Evolutionary conservation across 2,888 invertebrate genomes (phyloP), one percentile per base, ranked within the genome.

Genomic region (Thelaira solivaga): DNA sequence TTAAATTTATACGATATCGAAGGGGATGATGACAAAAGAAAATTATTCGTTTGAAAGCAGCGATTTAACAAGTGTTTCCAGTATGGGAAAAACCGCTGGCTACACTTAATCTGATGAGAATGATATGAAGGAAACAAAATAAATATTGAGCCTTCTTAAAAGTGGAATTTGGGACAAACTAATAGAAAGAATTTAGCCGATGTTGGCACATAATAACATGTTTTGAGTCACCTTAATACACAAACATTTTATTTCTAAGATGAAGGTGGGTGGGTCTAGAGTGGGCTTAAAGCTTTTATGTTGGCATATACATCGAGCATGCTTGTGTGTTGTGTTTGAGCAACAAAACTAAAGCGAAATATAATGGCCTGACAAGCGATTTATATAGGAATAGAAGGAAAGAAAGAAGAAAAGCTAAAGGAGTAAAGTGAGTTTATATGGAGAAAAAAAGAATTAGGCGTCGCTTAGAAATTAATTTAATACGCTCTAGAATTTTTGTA

Each of bases 391-490:
- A 20, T 39, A 49, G 34, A 69, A 29, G 4, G 8, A 59, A 43
- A 4, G 13, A n/a, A 22, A 47, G 2, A 10, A 43, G 24, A 67
- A n/a, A 49, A 7, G 7, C 10, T 51, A 20, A 29, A 16, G 36
- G 4, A 47, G 13, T 11, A 29, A n/a, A 39, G 11, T n/a, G 10
- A 39, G 11, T n/a, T 26, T 31, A 47, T 7, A 47, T 22, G 10
- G 22, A 45, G 22, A 36, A 18, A 41, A 72, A 26, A 26, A 22
- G 51, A 36, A 34, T 26, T 24, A 51, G 73, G 55, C 68, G 62
- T 49, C 62, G 57, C 61, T 49, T 73, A 73, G 34, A 69, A 69
- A 69, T 59, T 64, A 78, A 69, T 78, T 69, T 68, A 59, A 73
- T 53, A 57, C 49, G 49, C 49, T 67, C 62, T 59, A 39, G 41